phyloP scores from a whole-genome alignment of 2,797 vertebrate genomes.

The Dipus sagitta region DNA sequence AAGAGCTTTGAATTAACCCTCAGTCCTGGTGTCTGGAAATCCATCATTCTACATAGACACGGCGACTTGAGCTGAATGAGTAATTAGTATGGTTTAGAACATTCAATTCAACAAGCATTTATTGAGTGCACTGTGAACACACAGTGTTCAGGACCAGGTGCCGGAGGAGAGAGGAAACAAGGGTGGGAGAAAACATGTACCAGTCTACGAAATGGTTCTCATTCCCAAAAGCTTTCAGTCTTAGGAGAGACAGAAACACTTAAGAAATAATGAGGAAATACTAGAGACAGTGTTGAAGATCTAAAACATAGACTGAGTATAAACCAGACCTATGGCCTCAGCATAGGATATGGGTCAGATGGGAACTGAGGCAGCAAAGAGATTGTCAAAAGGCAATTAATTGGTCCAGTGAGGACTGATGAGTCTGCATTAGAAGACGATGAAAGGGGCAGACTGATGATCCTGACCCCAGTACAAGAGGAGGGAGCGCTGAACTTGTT shows the following conservation, averaged over 20 bases:
- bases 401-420: not conserved
- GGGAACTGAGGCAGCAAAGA: not conserved
- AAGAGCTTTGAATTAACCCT: slow-evolving; percentile 81
- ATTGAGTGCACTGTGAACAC: slow-evolving; percentile 76
- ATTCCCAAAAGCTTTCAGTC: slow-evolving; percentile 22
- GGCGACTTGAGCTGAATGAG: slow-evolving; percentile 75
- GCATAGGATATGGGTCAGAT: not conserved
- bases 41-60: slow-evolving; percentile 80
- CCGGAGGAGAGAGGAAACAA: slow-evolving; percentile 51
- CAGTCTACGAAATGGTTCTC: not conserved
- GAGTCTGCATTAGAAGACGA: not conserved
- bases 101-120: slow-evolving; percentile 80
- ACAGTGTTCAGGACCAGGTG: slow-evolving; percentile 80
- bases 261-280: slow-evolving; percentile 35
- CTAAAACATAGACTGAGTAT: slow-evolving; percentile 7
- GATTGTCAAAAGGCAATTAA: not conserved
- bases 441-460: not conserved
- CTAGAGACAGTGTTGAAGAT: not conserved
- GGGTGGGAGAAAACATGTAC: slow-evolving; percentile 6
- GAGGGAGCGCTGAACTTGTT: not conserved
- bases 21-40: slow-evolving; percentile 82
- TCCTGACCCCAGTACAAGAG: fast-evolving
- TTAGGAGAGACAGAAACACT: not conserved
- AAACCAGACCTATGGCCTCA: slow-evolving; percentile 7
- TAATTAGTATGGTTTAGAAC: slow-evolving; percentile 79